Percentiles rank a stretch among this genome's conserved stretches.
phyloP scores from a whole-genome alignment of 2,113 vertebrate genomes.

The Mystacornis crossleyi region DNA sequence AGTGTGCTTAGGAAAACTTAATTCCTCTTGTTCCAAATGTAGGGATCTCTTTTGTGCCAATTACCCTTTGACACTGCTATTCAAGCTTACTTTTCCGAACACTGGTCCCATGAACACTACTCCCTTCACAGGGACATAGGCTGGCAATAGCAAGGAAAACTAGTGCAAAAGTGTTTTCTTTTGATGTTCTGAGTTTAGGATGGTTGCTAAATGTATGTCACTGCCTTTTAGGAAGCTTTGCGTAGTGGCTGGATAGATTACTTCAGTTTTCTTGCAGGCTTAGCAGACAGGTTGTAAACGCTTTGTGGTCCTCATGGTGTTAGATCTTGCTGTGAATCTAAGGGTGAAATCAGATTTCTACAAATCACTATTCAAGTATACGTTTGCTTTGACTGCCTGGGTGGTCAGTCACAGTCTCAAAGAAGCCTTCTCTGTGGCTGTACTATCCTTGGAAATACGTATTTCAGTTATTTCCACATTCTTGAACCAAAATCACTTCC shows the following conservation, averaged over 20 bases:
- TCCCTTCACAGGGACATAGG: neutral
- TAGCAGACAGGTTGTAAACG: neutral
- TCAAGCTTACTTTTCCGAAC: conserved; percentile 23
- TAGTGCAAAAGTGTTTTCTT: neutral
- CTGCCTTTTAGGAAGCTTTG: neutral
- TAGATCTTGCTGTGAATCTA: neutral
- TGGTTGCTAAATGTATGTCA: neutral
- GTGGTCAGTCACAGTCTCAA: neutral
- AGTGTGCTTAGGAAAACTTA: conserved; percentile 37
- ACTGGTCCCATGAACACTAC: neutral
- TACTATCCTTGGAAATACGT: neutral
- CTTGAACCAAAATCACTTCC: neutral
- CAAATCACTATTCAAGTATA: neutral
- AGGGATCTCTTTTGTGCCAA: conserved; percentile 40
- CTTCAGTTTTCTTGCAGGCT: neutral
- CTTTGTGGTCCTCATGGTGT: neutral
- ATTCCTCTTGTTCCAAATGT: conserved; percentile 40
- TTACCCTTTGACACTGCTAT: conserved; percentile 19
- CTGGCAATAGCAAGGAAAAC: neutral
- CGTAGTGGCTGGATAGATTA: neutral
- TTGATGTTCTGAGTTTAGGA: neutral
- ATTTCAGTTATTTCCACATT: neutral
- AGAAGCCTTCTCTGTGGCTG: neutral
- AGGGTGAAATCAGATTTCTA: neutral
- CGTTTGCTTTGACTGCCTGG: neutral